Evolutionary conservation across 2,888 invertebrate genomes (phyloP), one percentile per base, ranked within the genome.

Genomic region (Camponotus fellah): DNA sequence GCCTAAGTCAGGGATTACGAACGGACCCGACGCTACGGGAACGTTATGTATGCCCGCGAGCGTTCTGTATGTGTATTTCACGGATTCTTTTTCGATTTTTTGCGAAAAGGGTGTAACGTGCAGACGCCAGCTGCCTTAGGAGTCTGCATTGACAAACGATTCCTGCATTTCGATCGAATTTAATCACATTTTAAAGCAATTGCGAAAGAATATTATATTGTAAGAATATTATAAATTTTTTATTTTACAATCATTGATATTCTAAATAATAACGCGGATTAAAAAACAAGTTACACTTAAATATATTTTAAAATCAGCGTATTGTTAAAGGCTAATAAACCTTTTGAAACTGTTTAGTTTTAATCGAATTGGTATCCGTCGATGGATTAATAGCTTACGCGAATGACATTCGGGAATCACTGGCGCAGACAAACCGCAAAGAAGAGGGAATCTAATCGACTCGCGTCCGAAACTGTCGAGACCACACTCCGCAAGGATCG

Each of bases 381-480:
- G n/a, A 80, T 79, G 43, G 9, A 9, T 32, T 60, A 64, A 65
- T 62, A n/a, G 26, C 12, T n/a, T 32, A 77, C 58, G 72, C 46
- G 60, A n/a, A 46, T 62, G 79, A 80, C 74, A 80, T 62, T 43
- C 17, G 74, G 49, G 64, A 83, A 65, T 74, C 58, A 32, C 65
- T 40, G 60, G 9, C 40, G 65, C 65, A 34, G 56, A 40, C 74
- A 86, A 86, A 90, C 91, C 91, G 79, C 91, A 90, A 89, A 72
- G 89, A 87, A 86, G 85, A 85, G 83, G 43, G 84, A 91, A 90
- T 91, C 88, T 89, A 91, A 91, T 91, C 91, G 91, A 46, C 71
- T 88, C 88, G 84, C 83, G 88, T 90, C 91, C 91, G 84, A 91
- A 91, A 90, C 90, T 88, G 90, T 91, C 90, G 88, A 85, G 88